Conservation (phyloP, 2,113 vertebrate species). For the Abramis brama region DNA sequence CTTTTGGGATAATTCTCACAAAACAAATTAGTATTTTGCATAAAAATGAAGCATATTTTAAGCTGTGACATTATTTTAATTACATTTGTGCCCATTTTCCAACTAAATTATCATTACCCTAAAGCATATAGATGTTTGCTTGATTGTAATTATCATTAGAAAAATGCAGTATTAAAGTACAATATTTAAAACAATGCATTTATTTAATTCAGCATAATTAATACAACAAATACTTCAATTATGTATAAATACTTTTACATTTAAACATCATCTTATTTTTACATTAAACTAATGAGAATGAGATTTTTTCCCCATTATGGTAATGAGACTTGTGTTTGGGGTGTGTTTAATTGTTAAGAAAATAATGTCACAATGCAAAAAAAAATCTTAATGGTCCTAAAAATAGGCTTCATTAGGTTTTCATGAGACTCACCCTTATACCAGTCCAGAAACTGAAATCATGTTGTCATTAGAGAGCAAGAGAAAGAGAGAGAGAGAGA, state of each 20-base stretch:
- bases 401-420: slow-evolving; percentile 27
- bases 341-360: slow-evolving; percentile 12
- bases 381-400: background rate
- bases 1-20: background rate
- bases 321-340: background rate
- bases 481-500: background rate
- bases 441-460: background rate
- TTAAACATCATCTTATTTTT: background rate
- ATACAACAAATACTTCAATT: background rate
- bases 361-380: background rate
- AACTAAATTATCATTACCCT: background rate
- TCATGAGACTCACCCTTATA: slow-evolving; percentile 4
- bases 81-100: background rate
- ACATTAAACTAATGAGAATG: background rate
- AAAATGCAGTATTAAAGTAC: background rate
- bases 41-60: background rate
- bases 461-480: slow-evolving; percentile 8
- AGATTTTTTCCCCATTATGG: background rate
- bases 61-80: background rate
- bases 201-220: background rate
- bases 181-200: background rate
- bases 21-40: background rate
- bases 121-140: background rate
- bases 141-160: background rate
- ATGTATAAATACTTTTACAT: background rate